Conservation (phyloP, 2,113 vertebrate species). For the Ctenodactylus gundi region DNA sequence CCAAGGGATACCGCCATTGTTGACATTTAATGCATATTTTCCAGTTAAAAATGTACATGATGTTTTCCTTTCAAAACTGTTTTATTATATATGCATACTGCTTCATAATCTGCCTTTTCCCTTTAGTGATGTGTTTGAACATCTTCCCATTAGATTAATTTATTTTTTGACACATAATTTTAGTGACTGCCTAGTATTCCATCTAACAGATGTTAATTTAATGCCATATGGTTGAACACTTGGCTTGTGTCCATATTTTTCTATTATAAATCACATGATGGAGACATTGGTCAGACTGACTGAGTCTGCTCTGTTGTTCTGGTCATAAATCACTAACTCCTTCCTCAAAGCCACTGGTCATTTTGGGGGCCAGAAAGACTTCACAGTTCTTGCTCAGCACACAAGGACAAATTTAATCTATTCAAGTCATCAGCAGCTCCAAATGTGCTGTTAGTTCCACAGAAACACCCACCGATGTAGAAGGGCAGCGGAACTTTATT, state of each 20-base stretch:
- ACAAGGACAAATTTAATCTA: constrained; percentile 11
- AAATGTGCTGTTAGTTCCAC: neutral
- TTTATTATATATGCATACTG: neutral
- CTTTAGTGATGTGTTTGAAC: constrained; percentile 15
- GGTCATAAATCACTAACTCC: neutral
- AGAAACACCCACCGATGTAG: neutral
- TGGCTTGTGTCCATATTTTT: neutral
- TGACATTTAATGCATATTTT: constrained; percentile 5
- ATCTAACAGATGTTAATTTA: constrained; percentile 30
- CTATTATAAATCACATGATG: constrained; percentile 12
- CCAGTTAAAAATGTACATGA: neutral
- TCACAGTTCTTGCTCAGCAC: neutral
- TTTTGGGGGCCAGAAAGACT: constrained; percentile 22
- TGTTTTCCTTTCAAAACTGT: neutral
- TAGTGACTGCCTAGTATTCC: constrained; percentile 35
- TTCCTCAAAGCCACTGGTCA: constrained; percentile 21
- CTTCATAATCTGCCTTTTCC: constrained; percentile 16
- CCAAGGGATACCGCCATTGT: neutral
- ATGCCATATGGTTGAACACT: neutral
- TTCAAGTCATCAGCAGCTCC: neutral
- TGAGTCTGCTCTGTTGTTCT: constrained; percentile 25
- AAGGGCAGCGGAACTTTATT: neutral
- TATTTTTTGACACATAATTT: constrained; percentile 35
- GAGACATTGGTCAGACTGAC: neutral
- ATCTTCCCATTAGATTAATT: constrained; percentile 31